phyloP scores from a whole-genome alignment of 2,797 vertebrate species.

The Chelon labrosus region DNA sequence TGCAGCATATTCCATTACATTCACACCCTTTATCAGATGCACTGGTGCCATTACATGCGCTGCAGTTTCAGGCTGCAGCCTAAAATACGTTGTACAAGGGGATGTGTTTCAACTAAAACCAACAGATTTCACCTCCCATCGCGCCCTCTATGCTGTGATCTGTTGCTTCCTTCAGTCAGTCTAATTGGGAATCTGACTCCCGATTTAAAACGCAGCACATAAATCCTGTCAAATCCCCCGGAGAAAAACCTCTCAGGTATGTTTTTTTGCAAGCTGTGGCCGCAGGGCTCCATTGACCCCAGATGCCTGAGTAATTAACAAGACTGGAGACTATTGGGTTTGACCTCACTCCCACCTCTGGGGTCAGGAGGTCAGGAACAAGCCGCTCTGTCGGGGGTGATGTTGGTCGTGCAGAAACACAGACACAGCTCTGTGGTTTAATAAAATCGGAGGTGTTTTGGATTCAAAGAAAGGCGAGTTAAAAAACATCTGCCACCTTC shows the following conservation, averaged over 20 bases:
- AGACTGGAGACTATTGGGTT: slow-evolving; percentile 33
- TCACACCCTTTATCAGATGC: no score
- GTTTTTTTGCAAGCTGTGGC: slow-evolving; percentile 42
- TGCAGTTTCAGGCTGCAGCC: no score
- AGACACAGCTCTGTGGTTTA: not conserved
- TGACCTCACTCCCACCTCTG: slow-evolving; percentile 46
- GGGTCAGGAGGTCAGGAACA: slow-evolving; percentile 53
- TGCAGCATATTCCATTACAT: no score
- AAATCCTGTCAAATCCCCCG: slow-evolving; percentile 15
- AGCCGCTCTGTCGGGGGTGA: not conserved
- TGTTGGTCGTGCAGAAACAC: not conserved
- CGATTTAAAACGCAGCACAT: not conserved
- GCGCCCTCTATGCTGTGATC: not conserved
- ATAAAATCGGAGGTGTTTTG: slow-evolving; percentile 23
- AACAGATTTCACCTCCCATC: no score
- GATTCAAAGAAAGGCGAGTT: not conserved
- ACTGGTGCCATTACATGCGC: no score
- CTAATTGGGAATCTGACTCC: slow-evolving; percentile 12
- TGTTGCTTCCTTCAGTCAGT: slow-evolving; percentile 25
- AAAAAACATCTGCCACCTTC: not conserved
- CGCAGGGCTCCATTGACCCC: slow-evolving; percentile 42
- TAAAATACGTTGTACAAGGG: no score
- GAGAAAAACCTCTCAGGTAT: slow-evolving; percentile 36
- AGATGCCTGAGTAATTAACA: slow-evolving; percentile 67
- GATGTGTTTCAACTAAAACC: no score